Conservation (phyloP, 2,113 vertebrate species). For the Pipa parva region DNA sequence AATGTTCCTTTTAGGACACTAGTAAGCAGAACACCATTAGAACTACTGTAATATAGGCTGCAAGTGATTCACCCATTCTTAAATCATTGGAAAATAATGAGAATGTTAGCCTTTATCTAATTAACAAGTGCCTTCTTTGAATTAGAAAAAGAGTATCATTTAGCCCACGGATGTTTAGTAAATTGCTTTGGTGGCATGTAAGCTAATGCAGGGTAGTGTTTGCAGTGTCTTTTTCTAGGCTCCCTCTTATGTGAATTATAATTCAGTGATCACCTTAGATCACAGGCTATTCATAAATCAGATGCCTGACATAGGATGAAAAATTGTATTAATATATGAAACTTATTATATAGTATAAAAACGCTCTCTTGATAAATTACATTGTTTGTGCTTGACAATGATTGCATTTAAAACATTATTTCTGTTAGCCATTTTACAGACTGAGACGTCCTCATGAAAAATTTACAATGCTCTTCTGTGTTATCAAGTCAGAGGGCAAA, state of each 20-base stretch:
- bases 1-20: constrained; percentile 75
- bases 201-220: constrained; percentile 72
- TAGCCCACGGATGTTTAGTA: constrained; percentile 83
- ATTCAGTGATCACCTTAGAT: constrained; percentile 99
- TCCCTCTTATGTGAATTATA: constrained; percentile 98
- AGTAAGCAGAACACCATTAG: constrained; percentile 74
- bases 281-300: constrained; percentile 98
- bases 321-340: constrained; percentile 99
- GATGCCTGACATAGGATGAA: constrained; percentile 98
- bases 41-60: constrained; percentile 69
- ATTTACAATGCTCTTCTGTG: constrained; percentile 89
- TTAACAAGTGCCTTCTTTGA: constrained; percentile 83
- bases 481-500: constrained; percentile 83
- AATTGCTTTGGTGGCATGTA: constrained; percentile 74
- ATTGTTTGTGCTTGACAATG: constrained; percentile 99
- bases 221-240: constrained; percentile 70
- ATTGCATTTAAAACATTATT: constrained; percentile 99
- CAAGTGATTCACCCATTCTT: constrained; percentile 83
- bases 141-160: constrained; percentile 83
- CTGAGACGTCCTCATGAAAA: constrained; percentile 91
- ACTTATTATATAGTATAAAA: constrained; percentile 99
- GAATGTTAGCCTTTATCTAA: constrained; percentile 94
- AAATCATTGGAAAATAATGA: constrained; percentile 97
- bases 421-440: constrained; percentile 89
- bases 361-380: constrained; percentile 99